Conservation (phyloP, 2,113 vertebrate species). For the Sturnus vulgaris region DNA sequence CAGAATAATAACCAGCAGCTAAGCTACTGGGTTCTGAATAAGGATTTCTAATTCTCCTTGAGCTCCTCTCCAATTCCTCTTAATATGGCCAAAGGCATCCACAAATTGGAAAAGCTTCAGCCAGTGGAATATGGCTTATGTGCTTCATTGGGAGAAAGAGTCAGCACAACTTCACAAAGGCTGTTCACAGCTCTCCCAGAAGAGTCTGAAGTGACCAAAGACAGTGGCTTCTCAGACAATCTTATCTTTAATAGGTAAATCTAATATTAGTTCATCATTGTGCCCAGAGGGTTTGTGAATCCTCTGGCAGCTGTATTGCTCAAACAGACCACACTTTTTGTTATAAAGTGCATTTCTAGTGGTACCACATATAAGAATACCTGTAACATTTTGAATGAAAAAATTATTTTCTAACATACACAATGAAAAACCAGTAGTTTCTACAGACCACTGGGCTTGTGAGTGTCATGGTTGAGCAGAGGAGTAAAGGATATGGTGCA, state of each 20-base stretch:
- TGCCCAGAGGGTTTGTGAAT: not conserved
- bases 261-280: not conserved
- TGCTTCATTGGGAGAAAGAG: not conserved
- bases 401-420: not conserved
- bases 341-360: not conserved
- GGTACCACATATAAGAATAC: not conserved
- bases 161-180: not conserved
- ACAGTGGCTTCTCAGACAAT: not conserved
- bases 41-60: conserved; percentile 12
- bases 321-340: not conserved
- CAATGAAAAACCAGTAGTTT: not conserved
- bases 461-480: not conserved
- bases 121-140: not conserved
- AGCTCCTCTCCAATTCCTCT: conserved; percentile 17
- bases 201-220: not conserved
- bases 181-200: not conserved
- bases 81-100: conserved; percentile 6
- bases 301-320: not conserved
- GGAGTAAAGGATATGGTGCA: not conserved
- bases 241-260: not conserved
- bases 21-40: not conserved
- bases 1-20: conserved; percentile 17
- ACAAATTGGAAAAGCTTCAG: conserved; percentile 11
- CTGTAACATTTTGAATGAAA: not conserved
- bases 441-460: not conserved